These are phyloP conservation scores for Dromococcyx pavoninus DNA, from an alignment of 2,797 vertebrate species.

Conservation along the genomic window DNA sequence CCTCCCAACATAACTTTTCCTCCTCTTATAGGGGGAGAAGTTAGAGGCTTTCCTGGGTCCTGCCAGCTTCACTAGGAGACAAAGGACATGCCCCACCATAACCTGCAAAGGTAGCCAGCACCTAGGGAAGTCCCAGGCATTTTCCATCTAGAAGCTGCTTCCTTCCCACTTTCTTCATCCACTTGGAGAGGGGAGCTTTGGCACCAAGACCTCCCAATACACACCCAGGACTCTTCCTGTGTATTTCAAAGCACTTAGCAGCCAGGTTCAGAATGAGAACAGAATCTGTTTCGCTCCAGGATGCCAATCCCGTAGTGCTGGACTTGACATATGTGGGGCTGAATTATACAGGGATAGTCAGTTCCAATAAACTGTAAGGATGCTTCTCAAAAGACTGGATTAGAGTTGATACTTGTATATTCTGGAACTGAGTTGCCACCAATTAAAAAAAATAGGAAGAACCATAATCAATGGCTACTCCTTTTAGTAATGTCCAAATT, in stretches of 20 bases:
- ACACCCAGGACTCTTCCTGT: background rate
- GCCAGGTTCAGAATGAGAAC: background rate
- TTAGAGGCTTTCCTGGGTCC: background rate
- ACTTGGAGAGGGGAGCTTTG: background rate
- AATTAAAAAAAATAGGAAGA: background rate
- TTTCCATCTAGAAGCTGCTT: background rate
- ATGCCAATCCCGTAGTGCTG: background rate
- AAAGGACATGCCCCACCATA: background rate
- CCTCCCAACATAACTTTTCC: background rate
- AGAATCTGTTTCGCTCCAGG: background rate
- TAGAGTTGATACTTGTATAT: background rate
- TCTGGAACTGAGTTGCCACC: background rate
- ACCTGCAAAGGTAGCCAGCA: background rate
- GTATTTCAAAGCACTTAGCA: background rate
- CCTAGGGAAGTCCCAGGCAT: background rate
- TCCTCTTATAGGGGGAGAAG: background rate
- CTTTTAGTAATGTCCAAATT: background rate
- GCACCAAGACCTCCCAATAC: background rate
- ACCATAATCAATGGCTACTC: background rate
- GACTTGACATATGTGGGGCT: rapidly evolving
- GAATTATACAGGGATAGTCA: background rate
- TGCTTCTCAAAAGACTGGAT: background rate
- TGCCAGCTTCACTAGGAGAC: background rate
- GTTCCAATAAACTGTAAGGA: background rate
- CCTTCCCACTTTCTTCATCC: rapidly evolving